These are phyloP conservation scores for Pseudomyrmex cubaensis DNA, from an alignment of 1,140 invertebrate genomes.

Conservation along the genomic window DNA sequence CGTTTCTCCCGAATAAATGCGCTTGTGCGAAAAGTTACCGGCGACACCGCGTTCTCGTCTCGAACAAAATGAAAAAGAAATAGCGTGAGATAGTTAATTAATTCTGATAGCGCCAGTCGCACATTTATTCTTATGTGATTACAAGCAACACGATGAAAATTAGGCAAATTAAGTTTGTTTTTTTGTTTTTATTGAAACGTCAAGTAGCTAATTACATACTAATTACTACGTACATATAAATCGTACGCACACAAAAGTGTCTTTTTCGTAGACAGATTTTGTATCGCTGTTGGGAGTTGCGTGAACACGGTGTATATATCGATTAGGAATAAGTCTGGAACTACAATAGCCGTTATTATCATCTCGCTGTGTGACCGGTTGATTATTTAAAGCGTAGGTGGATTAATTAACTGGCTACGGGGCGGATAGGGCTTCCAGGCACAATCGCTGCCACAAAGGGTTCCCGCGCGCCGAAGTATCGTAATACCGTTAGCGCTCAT, in stretches of 20 bases:
- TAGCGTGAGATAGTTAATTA: constrained; percentile 54
- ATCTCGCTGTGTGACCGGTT: background rate
- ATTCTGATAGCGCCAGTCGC: background rate
- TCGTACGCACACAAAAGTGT: background rate
- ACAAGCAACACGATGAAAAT: too few species aligned
- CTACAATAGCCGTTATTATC: background rate
- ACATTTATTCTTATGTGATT: too few species aligned
- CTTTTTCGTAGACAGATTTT: background rate
- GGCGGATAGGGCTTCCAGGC: constrained; percentile 12
- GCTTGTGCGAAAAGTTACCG: constrained; percentile 46
- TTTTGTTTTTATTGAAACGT: background rate
- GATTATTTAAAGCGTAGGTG: constrained; percentile 46
- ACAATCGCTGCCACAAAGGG: constrained; percentile 34
- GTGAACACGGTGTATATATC: background rate
- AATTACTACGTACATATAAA: background rate
- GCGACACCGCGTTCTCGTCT: constrained; percentile 9
- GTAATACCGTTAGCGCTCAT: constrained; percentile 48
- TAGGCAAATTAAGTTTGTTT: too few species aligned
- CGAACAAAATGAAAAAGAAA: constrained; percentile 27
- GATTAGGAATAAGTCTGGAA: background rate
- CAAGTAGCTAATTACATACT: too few species aligned
- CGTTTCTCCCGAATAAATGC: constrained; percentile 70
- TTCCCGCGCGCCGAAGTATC: constrained; percentile 36
- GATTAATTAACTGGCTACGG: constrained; percentile 46
- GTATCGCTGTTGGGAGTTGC: background rate